Evolutionary conservation across 2,797 vertebrate species (phyloP).

Genomic region (Urocyon cinereoargenteus): DNA sequence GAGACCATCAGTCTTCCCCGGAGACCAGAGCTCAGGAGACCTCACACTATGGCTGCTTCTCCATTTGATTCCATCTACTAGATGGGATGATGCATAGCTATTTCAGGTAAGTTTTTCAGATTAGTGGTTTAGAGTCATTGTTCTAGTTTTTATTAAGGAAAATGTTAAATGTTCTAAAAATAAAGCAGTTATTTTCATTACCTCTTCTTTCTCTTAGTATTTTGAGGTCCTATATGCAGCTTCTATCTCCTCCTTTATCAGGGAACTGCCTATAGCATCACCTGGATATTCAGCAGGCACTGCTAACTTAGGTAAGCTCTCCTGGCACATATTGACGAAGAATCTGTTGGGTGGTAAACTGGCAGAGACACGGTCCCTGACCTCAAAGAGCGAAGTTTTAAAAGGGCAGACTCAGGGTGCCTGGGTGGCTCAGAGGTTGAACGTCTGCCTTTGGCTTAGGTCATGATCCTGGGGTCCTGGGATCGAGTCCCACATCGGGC

Average conservation of each 20-base stretch:
- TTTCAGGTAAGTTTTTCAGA: background rate
- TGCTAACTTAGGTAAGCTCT: background rate
- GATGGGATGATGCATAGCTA: background rate
- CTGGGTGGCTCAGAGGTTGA: too few species aligned
- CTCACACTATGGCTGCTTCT: background rate
- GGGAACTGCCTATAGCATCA: background rate
- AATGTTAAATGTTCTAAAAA: slow-evolving; percentile 31
- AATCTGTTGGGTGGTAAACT: fast-evolving
- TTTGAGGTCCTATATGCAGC: background rate
- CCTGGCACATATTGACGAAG: background rate
- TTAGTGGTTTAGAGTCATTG: background rate
- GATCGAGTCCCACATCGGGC: too few species aligned
- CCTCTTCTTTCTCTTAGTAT: background rate
- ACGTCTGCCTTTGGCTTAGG: too few species aligned
- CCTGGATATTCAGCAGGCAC: background rate
- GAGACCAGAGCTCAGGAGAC: background rate
- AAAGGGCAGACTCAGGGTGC: background rate
- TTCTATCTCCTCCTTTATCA: background rate
- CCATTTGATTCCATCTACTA: background rate
- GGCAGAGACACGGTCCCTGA: background rate
- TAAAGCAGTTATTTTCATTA: background rate
- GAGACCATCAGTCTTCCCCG: background rate
- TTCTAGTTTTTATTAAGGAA: slow-evolving; percentile 23
- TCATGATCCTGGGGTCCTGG: too few species aligned
- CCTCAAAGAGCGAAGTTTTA: background rate